Evolutionary conservation across 1,140 invertebrate genomes (phyloP).

Genomic region (Varroa destructor): DNA sequence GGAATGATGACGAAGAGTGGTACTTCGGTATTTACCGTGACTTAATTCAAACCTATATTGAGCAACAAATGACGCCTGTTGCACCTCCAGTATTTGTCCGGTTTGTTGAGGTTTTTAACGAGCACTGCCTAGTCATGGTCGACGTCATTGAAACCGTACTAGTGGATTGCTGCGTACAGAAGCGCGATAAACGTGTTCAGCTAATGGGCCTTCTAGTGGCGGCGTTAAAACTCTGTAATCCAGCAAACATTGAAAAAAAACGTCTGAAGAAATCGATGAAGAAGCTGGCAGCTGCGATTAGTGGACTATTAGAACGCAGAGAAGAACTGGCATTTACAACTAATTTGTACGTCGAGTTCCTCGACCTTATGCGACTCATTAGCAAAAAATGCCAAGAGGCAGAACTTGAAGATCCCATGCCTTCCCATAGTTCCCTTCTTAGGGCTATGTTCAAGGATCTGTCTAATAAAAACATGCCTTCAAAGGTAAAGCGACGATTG

Average conservation of each 20-base stretch:
- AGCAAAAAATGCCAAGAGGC: conserved; percentile 14
- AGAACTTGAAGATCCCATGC: conserved; percentile 7
- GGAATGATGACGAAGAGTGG: conserved; percentile 10
- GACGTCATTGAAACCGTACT: not conserved
- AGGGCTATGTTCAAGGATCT: conserved; percentile 2
- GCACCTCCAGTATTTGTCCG: conserved; percentile 9
- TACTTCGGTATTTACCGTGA: conserved; percentile 16
- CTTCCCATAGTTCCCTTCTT: not conserved
- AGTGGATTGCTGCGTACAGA: conserved; percentile 1
- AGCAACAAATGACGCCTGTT: not conserved
- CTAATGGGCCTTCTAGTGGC: conserved; percentile 12
- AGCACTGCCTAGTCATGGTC: conserved; percentile 5
- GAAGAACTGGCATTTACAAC: conserved; percentile 4
- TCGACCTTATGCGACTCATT: conserved; percentile 22
- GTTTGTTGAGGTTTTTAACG: conserved; percentile 21
- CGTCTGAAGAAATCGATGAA: conserved; percentile 17
- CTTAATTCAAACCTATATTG: conserved; percentile 2
- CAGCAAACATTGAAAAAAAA: not conserved
- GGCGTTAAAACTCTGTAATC: conserved; percentile 19
- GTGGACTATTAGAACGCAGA: not conserved
- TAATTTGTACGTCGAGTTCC: conserved; percentile 14
- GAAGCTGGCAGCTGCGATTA: conserved; percentile 10
- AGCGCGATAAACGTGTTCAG: conserved; percentile 24
- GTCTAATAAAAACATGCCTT: conserved; percentile 16
- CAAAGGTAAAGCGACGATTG: conserved; percentile 11